phyloP scores from a whole-genome alignment of 2,113 vertebrate genomes.

The Rhinolophus sinicus region DNA sequence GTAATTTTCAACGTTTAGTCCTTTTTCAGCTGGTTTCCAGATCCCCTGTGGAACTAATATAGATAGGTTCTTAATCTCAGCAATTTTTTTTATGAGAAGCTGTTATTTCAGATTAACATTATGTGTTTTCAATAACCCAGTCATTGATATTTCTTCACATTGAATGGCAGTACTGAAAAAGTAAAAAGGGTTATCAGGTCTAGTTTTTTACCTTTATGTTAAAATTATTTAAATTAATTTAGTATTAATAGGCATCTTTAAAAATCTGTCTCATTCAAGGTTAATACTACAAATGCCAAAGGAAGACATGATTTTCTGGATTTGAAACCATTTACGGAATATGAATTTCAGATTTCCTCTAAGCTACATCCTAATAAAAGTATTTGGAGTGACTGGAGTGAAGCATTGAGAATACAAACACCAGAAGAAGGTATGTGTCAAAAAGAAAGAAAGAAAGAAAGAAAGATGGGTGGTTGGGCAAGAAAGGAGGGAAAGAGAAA shows the following conservation, averaged over 20 bases:
- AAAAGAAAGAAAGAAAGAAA: not conserved
- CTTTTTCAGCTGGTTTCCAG: not conserved
- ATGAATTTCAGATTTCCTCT: slow-evolving; percentile 86
- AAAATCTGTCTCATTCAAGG: slow-evolving; percentile 66
- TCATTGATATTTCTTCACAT: slow-evolving; percentile 1
- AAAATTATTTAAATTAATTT: not conserved
- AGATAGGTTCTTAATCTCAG: not conserved
- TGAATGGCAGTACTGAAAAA: not conserved
- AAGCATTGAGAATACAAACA: not conserved
- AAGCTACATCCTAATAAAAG: slow-evolving; percentile 74
- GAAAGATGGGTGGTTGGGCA: too few species aligned
- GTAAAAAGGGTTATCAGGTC: not conserved
- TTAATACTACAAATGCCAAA: slow-evolving; percentile 47
- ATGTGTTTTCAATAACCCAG: not conserved
- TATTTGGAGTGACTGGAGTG: slow-evolving; percentile 86
- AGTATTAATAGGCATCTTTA: not conserved
- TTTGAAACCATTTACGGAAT: slow-evolving; percentile 83
- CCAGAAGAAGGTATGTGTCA: slow-evolving; percentile 83
- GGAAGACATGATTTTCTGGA: slow-evolving; percentile 45
- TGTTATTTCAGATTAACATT: not conserved
- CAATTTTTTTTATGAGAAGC: not conserved
- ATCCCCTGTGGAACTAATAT: not conserved
- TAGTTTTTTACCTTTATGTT: not conserved
- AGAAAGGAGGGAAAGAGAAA: not conserved
- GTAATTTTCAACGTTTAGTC: not conserved